Conservation (phyloP, 2,113 vertebrate species). For the Paradoxurus hermaphroditus region DNA sequence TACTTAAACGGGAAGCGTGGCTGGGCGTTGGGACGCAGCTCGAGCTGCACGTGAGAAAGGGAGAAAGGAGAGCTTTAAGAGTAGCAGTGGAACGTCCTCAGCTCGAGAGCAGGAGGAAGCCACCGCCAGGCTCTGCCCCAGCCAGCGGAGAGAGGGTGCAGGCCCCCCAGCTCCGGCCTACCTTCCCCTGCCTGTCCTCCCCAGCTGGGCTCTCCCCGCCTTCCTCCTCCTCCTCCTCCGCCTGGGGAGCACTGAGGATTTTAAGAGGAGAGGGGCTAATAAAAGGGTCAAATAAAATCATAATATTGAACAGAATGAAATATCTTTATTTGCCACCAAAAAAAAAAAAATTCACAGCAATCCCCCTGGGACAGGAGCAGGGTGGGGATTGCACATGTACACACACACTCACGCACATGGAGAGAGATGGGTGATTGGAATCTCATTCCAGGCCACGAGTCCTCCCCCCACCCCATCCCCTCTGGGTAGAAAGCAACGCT, state of each 20-base stretch:
- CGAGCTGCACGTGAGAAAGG: constrained; percentile 39
- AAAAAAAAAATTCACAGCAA: constrained; percentile 72
- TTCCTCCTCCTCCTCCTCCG: background rate
- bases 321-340: constrained; percentile 76
- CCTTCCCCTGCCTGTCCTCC: background rate
- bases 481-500: constrained; percentile 49
- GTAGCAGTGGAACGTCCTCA: background rate
- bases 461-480: background rate
- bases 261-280: constrained; percentile 70
- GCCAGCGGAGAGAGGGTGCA: background rate
- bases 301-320: constrained; percentile 77
- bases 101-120: background rate
- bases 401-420: constrained; percentile 42
- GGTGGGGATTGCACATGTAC: constrained; percentile 52
- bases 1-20: constrained; percentile 64
- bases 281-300: constrained; percentile 77
- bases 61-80: constrained; percentile 48
- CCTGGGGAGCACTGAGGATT: constrained; percentile 42
- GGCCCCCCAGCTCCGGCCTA: background rate
- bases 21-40: constrained; percentile 52
- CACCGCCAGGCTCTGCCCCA: background rate
- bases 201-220: background rate
- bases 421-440: constrained; percentile 27
- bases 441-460: constrained; percentile 27
- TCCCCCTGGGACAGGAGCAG: constrained; percentile 44